phyloP scores from a whole-genome alignment of 2,113 vertebrate genomes.

The Xiphorhynchus elegans region DNA sequence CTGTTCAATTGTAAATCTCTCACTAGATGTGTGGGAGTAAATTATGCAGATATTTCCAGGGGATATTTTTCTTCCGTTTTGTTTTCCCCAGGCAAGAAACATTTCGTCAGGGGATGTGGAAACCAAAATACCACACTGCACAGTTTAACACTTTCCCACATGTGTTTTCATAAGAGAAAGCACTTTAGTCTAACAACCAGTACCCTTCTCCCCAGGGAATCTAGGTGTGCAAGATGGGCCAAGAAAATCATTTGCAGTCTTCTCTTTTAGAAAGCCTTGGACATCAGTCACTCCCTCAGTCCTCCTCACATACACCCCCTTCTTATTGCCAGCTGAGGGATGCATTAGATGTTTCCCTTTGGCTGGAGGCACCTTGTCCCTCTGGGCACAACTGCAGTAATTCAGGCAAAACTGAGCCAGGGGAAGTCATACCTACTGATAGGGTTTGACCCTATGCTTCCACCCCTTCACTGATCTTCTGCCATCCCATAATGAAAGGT shows the following conservation, averaged over 20 bases:
- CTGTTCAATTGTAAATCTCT: slow-evolving; percentile 62
- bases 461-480: not conserved
- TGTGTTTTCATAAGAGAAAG: slow-evolving; percentile 37
- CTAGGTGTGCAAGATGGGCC: not conserved
- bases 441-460: not conserved
- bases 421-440: not conserved
- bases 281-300: not conserved
- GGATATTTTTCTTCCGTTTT: slow-evolving; percentile 59
- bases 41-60: slow-evolving; percentile 61
- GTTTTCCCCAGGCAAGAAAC: slow-evolving; percentile 51
- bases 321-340: not conserved
- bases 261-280: not conserved
- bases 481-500: not conserved
- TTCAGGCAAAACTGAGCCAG: not conserved
- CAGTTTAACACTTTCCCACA: slow-evolving; percentile 43
- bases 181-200: not conserved
- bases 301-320: not conserved
- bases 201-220: not conserved
- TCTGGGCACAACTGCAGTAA: not conserved
- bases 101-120: slow-evolving; percentile 46
- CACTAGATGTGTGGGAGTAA: slow-evolving; percentile 48
- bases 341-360: not conserved
- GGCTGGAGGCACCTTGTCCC: not conserved
- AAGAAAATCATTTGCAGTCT: not conserved
- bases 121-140: slow-evolving; percentile 26